phyloP scores from a whole-genome alignment of 1,140 invertebrate species.

The Orchestia grillus region DNA sequence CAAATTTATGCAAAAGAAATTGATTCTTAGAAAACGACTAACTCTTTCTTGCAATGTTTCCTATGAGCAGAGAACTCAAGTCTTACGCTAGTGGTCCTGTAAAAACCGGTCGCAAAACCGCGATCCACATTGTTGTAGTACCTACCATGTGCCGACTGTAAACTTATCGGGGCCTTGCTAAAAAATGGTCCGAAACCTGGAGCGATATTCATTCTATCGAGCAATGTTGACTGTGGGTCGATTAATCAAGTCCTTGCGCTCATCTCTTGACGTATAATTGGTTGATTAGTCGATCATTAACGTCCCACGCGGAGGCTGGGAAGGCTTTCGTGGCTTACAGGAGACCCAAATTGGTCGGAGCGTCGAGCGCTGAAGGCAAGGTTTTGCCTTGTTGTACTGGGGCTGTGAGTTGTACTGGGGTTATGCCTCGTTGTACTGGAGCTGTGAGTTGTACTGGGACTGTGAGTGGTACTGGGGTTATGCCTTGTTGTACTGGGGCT shows the following conservation, averaged over 20 bases:
- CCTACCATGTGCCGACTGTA: neutral
- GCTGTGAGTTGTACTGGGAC: neutral
- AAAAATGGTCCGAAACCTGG: neutral
- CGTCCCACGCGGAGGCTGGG: neutral
- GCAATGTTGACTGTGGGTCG: neutral
- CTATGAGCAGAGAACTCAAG: neutral
- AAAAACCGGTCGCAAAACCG: neutral
- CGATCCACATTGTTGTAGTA: neutral
- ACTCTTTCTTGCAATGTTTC: neutral
- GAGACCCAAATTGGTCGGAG: neutral
- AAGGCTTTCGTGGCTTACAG: conserved; percentile 7
- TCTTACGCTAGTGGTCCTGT: neutral
- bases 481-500: neutral
- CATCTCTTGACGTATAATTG: conserved; percentile 44
- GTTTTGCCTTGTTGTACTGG: neutral
- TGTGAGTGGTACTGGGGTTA: neutral
- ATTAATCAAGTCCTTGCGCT: conserved; percentile 19
- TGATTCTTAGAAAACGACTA: neutral
- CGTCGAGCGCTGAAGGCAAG: neutral
- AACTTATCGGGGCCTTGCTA: neutral
- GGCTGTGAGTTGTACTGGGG: neutral
- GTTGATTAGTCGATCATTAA: conserved; percentile 45
- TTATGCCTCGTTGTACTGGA: neutral
- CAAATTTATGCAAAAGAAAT: neutral
- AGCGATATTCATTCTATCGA: neutral